Evolutionary conservation across 2,888 invertebrate genomes (phyloP).

Genomic region (Spialia ferax): DNA sequence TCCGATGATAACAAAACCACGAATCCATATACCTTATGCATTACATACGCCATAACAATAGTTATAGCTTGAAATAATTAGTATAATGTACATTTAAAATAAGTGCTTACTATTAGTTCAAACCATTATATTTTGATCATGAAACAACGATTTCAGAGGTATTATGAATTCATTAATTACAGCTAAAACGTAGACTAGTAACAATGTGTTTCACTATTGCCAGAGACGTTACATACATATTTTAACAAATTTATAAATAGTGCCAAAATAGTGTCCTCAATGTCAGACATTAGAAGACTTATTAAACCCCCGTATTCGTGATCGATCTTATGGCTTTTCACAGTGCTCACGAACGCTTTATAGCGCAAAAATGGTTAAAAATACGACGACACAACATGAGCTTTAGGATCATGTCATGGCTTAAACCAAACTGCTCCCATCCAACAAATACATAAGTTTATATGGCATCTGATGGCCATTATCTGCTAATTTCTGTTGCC

Average conservation of each 20-base stretch:
- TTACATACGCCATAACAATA: not conserved
- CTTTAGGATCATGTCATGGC: too few relatives aligned
- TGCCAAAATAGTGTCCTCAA: not conserved
- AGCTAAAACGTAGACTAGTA: conserved; percentile 77
- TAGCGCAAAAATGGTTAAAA: too few relatives aligned
- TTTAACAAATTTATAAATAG: not conserved
- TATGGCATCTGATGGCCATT: too few relatives aligned
- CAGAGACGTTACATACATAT: conserved; percentile 41
- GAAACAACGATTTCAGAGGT: conserved; percentile 66
- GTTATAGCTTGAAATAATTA: conserved; percentile 6
- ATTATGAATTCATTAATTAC: conserved; percentile 69
- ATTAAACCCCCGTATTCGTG: too few relatives aligned
- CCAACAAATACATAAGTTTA: too few relatives aligned
- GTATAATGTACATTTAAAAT: not conserved
- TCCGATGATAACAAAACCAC: conserved; percentile 2
- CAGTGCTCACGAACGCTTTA: too few relatives aligned
- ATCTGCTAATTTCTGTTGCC: too few relatives aligned
- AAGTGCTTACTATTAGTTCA: not conserved
- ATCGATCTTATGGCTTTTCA: too few relatives aligned
- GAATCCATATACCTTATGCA: not conserved
- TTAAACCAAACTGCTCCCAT: too few relatives aligned
- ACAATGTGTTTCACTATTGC: conserved; percentile 70
- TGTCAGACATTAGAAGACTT: too few relatives aligned
- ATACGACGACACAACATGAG: too few relatives aligned
- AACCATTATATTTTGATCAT: conserved; percentile 11